A percentile compares a stretch with the other conserved stretches of the same genome.
phyloP scores from a whole-genome alignment of 2,113 vertebrate genomes.

The Helogale parvula region DNA sequence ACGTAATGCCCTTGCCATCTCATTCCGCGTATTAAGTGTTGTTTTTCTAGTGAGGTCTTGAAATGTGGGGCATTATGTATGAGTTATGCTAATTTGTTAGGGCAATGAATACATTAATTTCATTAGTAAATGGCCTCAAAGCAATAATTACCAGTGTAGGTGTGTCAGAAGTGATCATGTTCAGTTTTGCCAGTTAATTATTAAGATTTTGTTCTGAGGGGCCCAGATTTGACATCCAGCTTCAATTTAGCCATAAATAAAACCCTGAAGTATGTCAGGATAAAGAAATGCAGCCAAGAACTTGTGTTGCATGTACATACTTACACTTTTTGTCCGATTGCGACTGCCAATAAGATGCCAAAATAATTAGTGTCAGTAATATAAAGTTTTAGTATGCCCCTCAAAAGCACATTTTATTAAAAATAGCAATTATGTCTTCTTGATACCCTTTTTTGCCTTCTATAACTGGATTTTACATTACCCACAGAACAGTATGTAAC shows the following conservation, averaged over 20 bases:
- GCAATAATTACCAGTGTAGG: slow-evolving; percentile 99
- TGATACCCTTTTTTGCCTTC: slow-evolving; percentile 70
- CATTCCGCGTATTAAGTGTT: slow-evolving; percentile 87
- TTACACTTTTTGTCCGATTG: slow-evolving; percentile 78
- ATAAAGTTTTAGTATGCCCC: slow-evolving; percentile 76
- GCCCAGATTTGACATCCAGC: slow-evolving; percentile 93
- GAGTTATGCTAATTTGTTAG: slow-evolving; percentile 99
- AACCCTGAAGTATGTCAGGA: slow-evolving; percentile 76
- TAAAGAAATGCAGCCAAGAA: slow-evolving; percentile 83
- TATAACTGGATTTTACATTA: slow-evolving; percentile 81
- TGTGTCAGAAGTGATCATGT: slow-evolving; percentile 99
- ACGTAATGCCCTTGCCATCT: slow-evolving; percentile 87
- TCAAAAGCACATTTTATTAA: slow-evolving; percentile 82
- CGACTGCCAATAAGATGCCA: slow-evolving; percentile 85
- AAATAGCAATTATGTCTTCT: slow-evolving; percentile 81
- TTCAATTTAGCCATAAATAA: slow-evolving; percentile 92
- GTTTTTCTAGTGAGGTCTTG: slow-evolving; percentile 89
- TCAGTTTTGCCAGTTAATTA: slow-evolving; percentile 99
- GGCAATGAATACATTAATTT: slow-evolving; percentile 99
- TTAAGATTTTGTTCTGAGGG: slow-evolving; percentile 98
- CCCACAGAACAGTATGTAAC: slow-evolving; percentile 75
- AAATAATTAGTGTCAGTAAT: slow-evolving; percentile 85
- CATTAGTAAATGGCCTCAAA: slow-evolving; percentile 99
- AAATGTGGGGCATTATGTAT: slow-evolving; percentile 98
- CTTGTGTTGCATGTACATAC: slow-evolving; percentile 79